Evolutionary conservation across 1,140 invertebrate genomes (phyloP).

Genomic region (Drosophila dunni): DNA sequence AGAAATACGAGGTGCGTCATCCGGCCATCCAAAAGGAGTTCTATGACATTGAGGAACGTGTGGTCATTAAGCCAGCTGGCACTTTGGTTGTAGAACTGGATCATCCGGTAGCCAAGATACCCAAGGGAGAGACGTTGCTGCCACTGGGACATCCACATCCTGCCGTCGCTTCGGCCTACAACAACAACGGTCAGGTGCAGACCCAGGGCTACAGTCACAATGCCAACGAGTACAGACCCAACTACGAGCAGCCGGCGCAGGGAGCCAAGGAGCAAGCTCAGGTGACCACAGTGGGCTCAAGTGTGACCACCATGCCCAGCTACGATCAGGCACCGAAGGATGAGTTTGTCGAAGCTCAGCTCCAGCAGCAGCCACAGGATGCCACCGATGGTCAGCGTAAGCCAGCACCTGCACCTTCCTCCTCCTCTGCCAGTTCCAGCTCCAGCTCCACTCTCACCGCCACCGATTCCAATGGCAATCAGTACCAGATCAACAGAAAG

Average conservation of each 20-base stretch:
- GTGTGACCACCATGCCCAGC: slow-evolving; percentile 73
- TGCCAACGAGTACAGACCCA: slow-evolving; percentile 58
- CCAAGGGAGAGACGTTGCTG: slow-evolving; percentile 85
- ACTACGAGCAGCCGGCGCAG: slow-evolving; percentile 36
- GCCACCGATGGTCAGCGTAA: slow-evolving; percentile 45
- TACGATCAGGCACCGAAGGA: slow-evolving; percentile 70
- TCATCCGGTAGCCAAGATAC: slow-evolving; percentile 87
- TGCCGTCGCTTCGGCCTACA: slow-evolving; percentile 73
- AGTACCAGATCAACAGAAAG: slow-evolving; percentile 63
- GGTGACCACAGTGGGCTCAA: slow-evolving; percentile 66
- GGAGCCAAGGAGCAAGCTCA: slow-evolving; percentile 55
- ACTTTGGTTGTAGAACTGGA: slow-evolving; percentile 87
- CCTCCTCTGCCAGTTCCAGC: slow-evolving; percentile 12
- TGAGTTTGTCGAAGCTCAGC: slow-evolving; percentile 68
- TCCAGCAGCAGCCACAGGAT: slow-evolving; percentile 59
- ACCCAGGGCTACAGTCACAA: slow-evolving; percentile 59
- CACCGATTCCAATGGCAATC: slow-evolving; percentile 66
- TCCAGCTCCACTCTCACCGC: slow-evolving; percentile 39
- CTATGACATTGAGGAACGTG: slow-evolving; percentile 88
- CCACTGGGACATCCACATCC: slow-evolving; percentile 79
- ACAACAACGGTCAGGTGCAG: slow-evolving; percentile 58
- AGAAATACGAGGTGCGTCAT: slow-evolving; percentile 86
- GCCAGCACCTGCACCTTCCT: neutral
- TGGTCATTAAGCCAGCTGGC: slow-evolving; percentile 87
- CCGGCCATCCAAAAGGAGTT: slow-evolving; percentile 89